phyloP scores from a whole-genome alignment of 2,113 vertebrate genomes.

The Thamnophis sirtalis region DNA sequence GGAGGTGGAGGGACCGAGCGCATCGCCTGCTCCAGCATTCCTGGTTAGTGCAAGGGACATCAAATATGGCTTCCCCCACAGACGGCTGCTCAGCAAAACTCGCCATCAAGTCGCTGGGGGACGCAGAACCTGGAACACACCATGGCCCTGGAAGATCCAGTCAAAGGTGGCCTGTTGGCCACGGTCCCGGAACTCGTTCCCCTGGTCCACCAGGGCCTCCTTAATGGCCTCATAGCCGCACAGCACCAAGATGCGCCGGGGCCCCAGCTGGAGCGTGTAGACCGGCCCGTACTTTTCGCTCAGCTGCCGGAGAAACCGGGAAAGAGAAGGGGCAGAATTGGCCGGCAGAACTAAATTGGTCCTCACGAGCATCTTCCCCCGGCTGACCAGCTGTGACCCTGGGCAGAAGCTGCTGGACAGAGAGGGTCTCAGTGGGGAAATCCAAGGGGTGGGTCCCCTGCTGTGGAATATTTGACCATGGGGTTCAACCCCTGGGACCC shows the following conservation, averaged over 20 bases:
- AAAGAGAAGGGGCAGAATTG: background rate
- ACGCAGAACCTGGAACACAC: slow-evolving; percentile 35
- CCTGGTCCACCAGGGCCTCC: slow-evolving; percentile 60
- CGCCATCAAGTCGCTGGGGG: background rate
- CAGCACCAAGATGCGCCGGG: slow-evolving; percentile 57
- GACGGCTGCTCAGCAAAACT: background rate
- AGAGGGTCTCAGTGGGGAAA: background rate
- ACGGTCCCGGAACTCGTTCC: slow-evolving; percentile 59
- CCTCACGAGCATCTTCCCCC: background rate
- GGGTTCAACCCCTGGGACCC: background rate
- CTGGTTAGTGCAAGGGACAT: background rate
- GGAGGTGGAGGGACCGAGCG: background rate
- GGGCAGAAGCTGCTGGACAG: background rate
- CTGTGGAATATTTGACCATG: no score
- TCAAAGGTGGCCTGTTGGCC: slow-evolving; percentile 59
- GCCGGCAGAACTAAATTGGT: accelerated
- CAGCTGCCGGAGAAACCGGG: slow-evolving; percentile 39
- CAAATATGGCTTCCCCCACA: background rate
- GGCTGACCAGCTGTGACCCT: background rate
- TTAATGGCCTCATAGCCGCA: slow-evolving; percentile 61
- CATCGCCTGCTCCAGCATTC: background rate
- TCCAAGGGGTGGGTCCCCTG: background rate
- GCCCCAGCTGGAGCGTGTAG: slow-evolving; percentile 62
- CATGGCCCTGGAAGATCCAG: slow-evolving; percentile 55
- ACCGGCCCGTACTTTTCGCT: slow-evolving; percentile 60